Conservation (phyloP, 2,113 vertebrate species). For the Coturnix japonica region DNA sequence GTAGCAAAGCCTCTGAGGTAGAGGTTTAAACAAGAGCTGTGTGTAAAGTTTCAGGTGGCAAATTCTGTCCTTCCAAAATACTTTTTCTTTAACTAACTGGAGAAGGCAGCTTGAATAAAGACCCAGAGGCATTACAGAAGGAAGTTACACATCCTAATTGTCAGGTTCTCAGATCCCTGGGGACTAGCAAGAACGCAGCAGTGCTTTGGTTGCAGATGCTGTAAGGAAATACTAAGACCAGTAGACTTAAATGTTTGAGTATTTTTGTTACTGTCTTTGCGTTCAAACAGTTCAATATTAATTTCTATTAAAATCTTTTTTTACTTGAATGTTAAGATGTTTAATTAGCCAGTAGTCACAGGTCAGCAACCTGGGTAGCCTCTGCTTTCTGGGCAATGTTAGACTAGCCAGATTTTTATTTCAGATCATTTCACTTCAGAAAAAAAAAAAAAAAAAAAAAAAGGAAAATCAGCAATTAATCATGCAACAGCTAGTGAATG, state of each 20-base stretch:
- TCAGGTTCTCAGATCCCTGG: background rate
- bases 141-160: background rate
- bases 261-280: slow-evolving; percentile 38
- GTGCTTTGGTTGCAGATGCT: background rate
- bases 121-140: background rate
- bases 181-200: slow-evolving; percentile 1
- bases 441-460: background rate
- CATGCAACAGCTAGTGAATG: background rate
- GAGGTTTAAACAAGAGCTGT: slow-evolving; percentile 31
- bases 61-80: slow-evolving; percentile 13
- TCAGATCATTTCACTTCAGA: background rate
- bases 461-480: background rate
- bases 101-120: background rate
- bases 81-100: background rate
- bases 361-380: background rate
- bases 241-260: background rate
- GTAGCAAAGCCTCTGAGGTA: background rate
- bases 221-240: background rate
- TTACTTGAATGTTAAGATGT: slow-evolving; percentile 23
- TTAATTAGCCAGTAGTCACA: background rate
- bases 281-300: slow-evolving; percentile 35
- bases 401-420: background rate
- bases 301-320: slow-evolving; percentile 30
- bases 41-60: background rate
- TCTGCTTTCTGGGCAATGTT: background rate